Percentiles rank a stretch among this genome's conserved stretches.
Evolutionary conservation across 1,140 invertebrate genomes (phyloP).

Genomic region (Zeugodacus cucurbitae): DNA sequence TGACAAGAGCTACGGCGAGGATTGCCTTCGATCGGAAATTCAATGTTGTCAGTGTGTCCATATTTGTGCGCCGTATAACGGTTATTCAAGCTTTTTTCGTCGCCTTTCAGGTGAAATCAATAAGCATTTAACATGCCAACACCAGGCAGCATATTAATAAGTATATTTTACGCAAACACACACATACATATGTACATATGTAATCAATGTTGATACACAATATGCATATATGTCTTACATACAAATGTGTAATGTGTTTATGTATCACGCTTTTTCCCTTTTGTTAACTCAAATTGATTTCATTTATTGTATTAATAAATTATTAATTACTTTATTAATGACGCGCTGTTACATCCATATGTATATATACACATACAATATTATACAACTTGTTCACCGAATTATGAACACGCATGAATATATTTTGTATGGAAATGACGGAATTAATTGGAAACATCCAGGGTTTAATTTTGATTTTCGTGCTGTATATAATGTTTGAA

Average conservation of each 20-base stretch:
- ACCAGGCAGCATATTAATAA: background rate
- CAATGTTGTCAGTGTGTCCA: background rate
- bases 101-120: background rate
- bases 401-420: background rate
- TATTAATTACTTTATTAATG: conserved; percentile 34
- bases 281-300: background rate
- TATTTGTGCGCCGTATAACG: background rate
- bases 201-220: background rate
- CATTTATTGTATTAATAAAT: conserved; percentile 24
- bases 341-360: background rate
- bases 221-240: background rate
- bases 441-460: background rate
- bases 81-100: background rate
- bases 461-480: background rate
- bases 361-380: background rate
- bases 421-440: background rate
- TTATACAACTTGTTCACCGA: background rate
- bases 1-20: background rate
- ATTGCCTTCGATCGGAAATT: background rate
- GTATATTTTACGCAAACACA: background rate
- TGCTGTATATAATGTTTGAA: background rate
- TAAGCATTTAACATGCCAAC: conserved; percentile 1
- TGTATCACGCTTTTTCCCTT: too few species aligned
- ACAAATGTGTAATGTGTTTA: background rate
- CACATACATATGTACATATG: background rate